Evolutionary conservation across 2,797 vertebrate genomes (phyloP), one percentile per base, ranked within the genome.

Genomic region (Melanotaenia boesemani): DNA sequence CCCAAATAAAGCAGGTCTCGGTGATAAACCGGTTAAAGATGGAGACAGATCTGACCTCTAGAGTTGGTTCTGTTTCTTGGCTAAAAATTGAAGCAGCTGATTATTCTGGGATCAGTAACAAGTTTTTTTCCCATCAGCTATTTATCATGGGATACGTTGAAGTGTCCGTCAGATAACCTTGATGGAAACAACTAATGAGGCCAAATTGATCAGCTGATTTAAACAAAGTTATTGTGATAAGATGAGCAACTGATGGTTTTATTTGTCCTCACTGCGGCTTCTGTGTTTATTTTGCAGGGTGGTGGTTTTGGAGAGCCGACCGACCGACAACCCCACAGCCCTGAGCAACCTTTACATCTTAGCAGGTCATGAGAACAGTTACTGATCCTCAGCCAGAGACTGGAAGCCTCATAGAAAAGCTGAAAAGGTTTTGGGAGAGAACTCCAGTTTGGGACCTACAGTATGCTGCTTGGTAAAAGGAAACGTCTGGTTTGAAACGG

Each of bases 271-370:
- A 46, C n/a, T 26, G 22, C 36, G 4, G 13, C 12, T 36, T 13
- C 68, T 77, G 74, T 81, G 80, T 71, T 75, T 12, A 75, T 44
- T n/a, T 64, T 85, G 26, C 93, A 99, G 98, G 85, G 98, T 99
- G 88, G 98, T 99, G 12, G 98, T 99, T 80, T 77, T 99, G 86
- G 97, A 99, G 90, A 99, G 98, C 85, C 92, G 98, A 39, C 98
- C 98, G 18, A 99, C 98, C 0, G 97, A 97, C 69, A 96, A 98
- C 89, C 97, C 96, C 4, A 96, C 96, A 0, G 97, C 98, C 71
- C 94, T 96, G 91, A 99, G 98, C 94, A 99, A 99, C 90, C 97
- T 99, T 79, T 99, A 98, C 95, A 99, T 98, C 86, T 87, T 99
- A 92, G 98, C 98, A 18, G 98, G 98, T 66, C 98, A 99, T 0